Base-by-base conservation (phyloP, 2,113 vertebrate species). In the Conger conger region DNA sequence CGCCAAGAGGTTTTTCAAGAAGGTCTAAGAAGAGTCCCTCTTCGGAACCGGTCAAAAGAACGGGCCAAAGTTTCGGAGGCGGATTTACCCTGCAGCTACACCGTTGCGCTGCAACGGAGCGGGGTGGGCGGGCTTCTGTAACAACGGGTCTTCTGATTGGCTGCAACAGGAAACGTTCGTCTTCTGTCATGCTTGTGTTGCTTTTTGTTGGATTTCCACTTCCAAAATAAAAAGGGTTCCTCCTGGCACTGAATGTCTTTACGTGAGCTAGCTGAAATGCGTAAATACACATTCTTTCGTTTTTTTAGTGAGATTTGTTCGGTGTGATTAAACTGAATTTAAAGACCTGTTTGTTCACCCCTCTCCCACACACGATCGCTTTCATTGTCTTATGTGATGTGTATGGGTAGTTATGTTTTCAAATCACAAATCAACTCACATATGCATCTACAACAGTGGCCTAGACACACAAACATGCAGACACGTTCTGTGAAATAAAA, bases 1-100 rank as follows among this genome's bases (percentile, higher is more conserved):
- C 87, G 92, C 95, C 82, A 96, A 95, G 88, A 94, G 96, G 84
- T 50, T 92, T 91, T 96, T 96, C 91, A 96, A 96, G 84, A 96
- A 88, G 84, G 88, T 27, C 9, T 96, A 77, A 93, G 30, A 37
- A 35, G 33, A 11, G 20, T 40, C n/a, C 8, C 35, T 73, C 76
- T 63, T 33, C 35, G 33, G 60, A 16, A 5, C 7, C 38, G 18
- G 53, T 36, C 50, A 63, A 1, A 15, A 50, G 45, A 50, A 50
- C 6, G 15, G 20, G 57, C 23, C 11, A 6, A 1, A 77, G 15
- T 7, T 33, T 37, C 6, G 2, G 76, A 38, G 76, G 17, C 38
- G 33, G 38, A 4, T 18, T 35, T 1, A 37, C 45, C 11, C 7
- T 63, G 57, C 57, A 63, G 57, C 11, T n/a, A n/a, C 27, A 76